These are phyloP conservation scores for Nemoura dubitans DNA, from an alignment of 2,888 invertebrate genomes.

Conservation along the genomic window DNA sequence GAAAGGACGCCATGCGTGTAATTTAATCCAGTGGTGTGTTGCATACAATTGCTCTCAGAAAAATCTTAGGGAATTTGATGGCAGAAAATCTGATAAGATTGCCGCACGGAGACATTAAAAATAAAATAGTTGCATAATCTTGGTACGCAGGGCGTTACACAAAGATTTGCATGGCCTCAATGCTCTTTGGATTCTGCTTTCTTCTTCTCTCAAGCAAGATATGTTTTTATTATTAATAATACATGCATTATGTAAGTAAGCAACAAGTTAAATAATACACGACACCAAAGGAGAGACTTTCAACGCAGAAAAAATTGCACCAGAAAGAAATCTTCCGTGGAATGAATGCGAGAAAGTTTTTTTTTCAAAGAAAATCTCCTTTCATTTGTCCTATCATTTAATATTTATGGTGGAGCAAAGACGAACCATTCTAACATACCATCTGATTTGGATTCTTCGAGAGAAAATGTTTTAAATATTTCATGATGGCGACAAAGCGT, in stretches of 20 bases:
- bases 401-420: neutral
- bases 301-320: neutral
- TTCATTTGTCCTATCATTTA: neutral
- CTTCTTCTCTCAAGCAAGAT: neutral
- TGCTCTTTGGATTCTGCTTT: neutral
- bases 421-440: neutral
- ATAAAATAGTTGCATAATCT: no score
- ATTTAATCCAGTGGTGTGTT: no score
- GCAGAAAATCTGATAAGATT: no score
- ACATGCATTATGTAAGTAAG: neutral
- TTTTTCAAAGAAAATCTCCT: neutral
- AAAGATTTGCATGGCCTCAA: no score
- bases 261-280: neutral
- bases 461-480: slow-evolving; percentile 20
- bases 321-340: neutral
- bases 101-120: no score
- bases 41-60: no score
- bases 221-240: neutral
- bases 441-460: slow-evolving; percentile 7
- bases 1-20: no score
- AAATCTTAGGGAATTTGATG: no score
- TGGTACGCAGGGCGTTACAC: no score
- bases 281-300: neutral
- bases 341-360: neutral
- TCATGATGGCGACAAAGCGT: slow-evolving; percentile 29